Evolutionary conservation across 2,113 vertebrate species (phyloP).

Genomic region (Pogonocichla stellata): DNA sequence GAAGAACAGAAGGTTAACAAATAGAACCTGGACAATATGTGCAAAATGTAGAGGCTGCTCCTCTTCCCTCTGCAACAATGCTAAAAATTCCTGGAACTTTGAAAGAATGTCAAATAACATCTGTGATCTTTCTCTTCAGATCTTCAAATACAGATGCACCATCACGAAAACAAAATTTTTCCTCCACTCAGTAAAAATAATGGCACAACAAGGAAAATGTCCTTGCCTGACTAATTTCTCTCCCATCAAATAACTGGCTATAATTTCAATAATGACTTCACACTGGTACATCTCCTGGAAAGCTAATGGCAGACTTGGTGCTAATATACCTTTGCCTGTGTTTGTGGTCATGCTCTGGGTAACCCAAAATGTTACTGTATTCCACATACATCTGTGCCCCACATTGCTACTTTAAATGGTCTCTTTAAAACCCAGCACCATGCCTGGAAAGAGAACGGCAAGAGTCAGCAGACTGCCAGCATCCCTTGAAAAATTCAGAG

Average conservation of each 20-base stretch:
- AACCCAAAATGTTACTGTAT: not conserved
- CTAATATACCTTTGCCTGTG: not conserved
- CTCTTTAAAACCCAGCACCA: not conserved
- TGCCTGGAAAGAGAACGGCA: not conserved
- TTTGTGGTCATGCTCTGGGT: not conserved
- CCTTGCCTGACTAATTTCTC: not conserved
- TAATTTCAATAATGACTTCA: not conserved
- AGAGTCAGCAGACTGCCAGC: not conserved
- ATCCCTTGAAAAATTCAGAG: not conserved
- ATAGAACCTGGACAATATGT: not conserved
- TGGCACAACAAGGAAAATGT: not conserved
- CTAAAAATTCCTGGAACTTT: not conserved
- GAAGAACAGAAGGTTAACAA: constrained; percentile 7
- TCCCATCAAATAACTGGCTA: not conserved
- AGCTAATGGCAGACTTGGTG: not conserved
- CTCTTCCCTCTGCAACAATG: not conserved
- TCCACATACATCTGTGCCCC: not conserved
- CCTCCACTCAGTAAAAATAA: not conserved
- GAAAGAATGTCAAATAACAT: not conserved
- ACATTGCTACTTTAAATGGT: not conserved
- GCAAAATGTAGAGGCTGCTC: not conserved
- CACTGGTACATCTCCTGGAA: not conserved
- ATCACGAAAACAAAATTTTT: not conserved
- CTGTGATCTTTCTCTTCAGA: not conserved
- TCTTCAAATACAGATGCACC: not conserved